These are phyloP conservation scores for Coendou prehensilis DNA, from an alignment of 2,797 vertebrate genomes.

Conservation along the genomic window DNA sequence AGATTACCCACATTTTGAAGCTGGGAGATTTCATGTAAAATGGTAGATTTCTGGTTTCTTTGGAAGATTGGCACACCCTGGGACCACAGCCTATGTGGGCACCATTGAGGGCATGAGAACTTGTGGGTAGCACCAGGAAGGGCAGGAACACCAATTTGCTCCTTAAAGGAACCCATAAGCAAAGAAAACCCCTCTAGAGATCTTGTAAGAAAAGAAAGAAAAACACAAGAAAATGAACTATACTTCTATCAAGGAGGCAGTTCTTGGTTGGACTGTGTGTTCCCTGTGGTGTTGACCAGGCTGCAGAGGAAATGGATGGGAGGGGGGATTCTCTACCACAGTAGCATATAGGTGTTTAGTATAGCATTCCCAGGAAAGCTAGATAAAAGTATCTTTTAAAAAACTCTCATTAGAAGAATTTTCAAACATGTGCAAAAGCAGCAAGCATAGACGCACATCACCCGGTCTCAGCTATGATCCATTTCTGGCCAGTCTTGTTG, in stretches of 20 bases:
- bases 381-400: background rate
- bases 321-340: background rate
- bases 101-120: rapidly evolving
- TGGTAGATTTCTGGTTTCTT: background rate
- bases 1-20: background rate
- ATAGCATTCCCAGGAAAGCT: background rate
- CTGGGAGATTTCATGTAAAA: background rate
- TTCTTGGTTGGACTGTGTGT: constrained; percentile 41
- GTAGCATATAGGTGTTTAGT: rapidly evolving
- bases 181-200: constrained; percentile 7
- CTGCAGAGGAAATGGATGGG: background rate
- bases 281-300: background rate
- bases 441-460: rapidly evolving
- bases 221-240: background rate
- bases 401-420: background rate
- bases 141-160: background rate
- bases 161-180: background rate
- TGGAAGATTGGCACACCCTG: background rate
- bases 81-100: background rate
- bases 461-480: background rate
- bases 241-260: constrained; percentile 37
- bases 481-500: rapidly evolving
- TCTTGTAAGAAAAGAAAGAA: background rate
- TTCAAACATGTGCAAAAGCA: background rate
- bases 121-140: background rate